These are phyloP conservation scores for Entomyzon cyanotis DNA, from an alignment of 2,113 vertebrate species.

Conservation along the genomic window DNA sequence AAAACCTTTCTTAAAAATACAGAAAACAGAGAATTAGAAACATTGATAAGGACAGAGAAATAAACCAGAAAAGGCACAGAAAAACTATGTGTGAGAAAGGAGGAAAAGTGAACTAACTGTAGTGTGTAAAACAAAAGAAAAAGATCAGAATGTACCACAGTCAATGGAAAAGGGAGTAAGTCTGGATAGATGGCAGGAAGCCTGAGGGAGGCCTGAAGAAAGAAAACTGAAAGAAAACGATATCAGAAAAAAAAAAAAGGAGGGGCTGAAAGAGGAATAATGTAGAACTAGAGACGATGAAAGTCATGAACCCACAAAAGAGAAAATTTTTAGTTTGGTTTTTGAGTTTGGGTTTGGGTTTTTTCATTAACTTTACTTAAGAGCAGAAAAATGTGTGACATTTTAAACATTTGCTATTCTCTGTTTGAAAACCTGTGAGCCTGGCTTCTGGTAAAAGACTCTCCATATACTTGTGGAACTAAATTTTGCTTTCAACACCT, in stretches of 20 bases:
- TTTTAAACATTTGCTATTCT: neutral
- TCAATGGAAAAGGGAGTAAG: conserved; percentile 21
- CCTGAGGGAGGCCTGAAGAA: conserved; percentile 57
- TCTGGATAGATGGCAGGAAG: conserved; percentile 4
- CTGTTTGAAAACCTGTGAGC: neutral
- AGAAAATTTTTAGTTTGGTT: neutral
- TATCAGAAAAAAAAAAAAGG: neutral
- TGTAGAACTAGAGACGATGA: neutral
- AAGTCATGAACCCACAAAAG: neutral
- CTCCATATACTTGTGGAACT: neutral
- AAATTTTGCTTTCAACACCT: neutral
- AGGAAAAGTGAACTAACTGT: neutral
- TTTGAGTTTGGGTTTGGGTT: neutral
- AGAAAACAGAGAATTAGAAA: neutral
- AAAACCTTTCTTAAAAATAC: neutral
- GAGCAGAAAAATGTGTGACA: neutral
- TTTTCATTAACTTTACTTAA: neutral
- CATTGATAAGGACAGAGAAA: neutral
- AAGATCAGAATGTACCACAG: conserved; percentile 38
- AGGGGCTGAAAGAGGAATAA: neutral
- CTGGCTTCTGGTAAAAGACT: neutral
- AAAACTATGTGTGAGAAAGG: neutral
- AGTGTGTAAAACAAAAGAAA: neutral
- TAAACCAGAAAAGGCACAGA: neutral
- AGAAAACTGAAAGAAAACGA: conserved; percentile 32